Base-by-base conservation (phyloP, 2,113 vertebrate species). In the Numenius arquata region DNA sequence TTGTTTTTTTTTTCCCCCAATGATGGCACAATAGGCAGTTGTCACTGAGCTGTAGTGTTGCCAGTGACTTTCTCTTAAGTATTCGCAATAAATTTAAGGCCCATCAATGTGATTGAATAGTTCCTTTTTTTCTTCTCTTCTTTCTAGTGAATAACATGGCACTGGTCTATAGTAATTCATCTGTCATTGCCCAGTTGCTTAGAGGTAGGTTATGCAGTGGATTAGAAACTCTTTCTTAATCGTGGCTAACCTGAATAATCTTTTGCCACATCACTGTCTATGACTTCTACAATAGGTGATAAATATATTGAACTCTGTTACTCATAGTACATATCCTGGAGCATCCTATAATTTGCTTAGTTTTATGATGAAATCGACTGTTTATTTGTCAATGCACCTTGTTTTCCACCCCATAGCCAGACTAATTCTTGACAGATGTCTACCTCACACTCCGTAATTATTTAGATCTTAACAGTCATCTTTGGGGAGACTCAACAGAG, bases 51-150 rank as follows among this genome's bases (percentile, higher is more conserved):
- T 88, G 22, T 67, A 72, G 38, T 38, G 12, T 72, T 93, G 45
- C 53, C 62, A 72, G n/a, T 50, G 66, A 85, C 52, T 71, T 89
- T 91, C 55, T 71, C 74, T 71, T 92, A 89, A 95, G 85, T 92
- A 66, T 40, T 6, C 92, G 52, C 62, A 68, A 75, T 75, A 88
- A 88, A 95, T 96, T 77, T 88, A 85, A 84, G 91, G 48, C 40
- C 66, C 47, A 75, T 92, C 85, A 83, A 14, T 76, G 62, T 88
- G 66, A 90, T 9, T 90, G 74, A 88, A 67, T 63, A 74, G 68
- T 25, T 71, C 5, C 36, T 55, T 66, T 66, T 29, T 23, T 48
- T 61, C 66, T 75, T 15, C 5, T 47, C 26, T 77, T 53, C 34
- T 78, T 89, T 81, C 43, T 72, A 27, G 13, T 74, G 48, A 87